Conservation (phyloP, 2,797 vertebrate species). For the Gymnocypris eckloni region DNA sequence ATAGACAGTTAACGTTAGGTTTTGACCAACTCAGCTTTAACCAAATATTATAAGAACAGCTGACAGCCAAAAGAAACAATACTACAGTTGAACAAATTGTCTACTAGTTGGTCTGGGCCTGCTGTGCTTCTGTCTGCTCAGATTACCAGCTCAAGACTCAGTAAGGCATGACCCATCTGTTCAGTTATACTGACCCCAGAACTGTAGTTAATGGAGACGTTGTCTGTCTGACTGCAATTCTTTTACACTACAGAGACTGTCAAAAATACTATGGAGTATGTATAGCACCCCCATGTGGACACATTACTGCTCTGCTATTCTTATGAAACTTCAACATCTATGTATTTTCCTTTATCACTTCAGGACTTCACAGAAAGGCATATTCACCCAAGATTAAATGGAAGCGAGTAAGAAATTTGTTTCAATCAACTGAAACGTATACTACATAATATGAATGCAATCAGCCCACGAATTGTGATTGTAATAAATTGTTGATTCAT, state of each 20-base stretch:
- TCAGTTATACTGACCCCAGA: slow-evolving; percentile 40
- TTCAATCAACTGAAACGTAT: slow-evolving; percentile 13
- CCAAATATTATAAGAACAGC: slow-evolving; percentile 24
- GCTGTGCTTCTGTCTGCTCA: slow-evolving; percentile 41
- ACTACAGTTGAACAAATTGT: slow-evolving; percentile 28
- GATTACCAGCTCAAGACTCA: slow-evolving; percentile 17
- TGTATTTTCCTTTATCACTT: not conserved
- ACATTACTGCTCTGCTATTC: slow-evolving; percentile 4
- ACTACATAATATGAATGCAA: slow-evolving; percentile 32
- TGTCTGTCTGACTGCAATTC: not conserved
- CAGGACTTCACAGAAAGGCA: not conserved
- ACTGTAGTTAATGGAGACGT: slow-evolving; percentile 31
- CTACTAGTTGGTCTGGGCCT: slow-evolving; percentile 33
- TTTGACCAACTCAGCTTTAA: slow-evolving; percentile 18
- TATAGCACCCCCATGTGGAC: slow-evolving; percentile 62
- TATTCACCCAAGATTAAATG: not conserved
- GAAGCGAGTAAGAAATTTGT: not conserved
- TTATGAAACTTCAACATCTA: not conserved
- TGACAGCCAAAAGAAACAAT: slow-evolving; percentile 21
- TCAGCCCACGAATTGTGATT: slow-evolving; percentile 5
- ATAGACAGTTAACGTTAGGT: not conserved
- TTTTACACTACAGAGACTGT: not conserved
- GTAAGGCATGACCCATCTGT: slow-evolving; percentile 41
- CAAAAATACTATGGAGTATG: slow-evolving; percentile 22
- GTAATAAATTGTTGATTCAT: slow-evolving; percentile 31